Base-by-base conservation (phyloP, 2,888 invertebrate species). In the Cheilosia pagana region DNA sequence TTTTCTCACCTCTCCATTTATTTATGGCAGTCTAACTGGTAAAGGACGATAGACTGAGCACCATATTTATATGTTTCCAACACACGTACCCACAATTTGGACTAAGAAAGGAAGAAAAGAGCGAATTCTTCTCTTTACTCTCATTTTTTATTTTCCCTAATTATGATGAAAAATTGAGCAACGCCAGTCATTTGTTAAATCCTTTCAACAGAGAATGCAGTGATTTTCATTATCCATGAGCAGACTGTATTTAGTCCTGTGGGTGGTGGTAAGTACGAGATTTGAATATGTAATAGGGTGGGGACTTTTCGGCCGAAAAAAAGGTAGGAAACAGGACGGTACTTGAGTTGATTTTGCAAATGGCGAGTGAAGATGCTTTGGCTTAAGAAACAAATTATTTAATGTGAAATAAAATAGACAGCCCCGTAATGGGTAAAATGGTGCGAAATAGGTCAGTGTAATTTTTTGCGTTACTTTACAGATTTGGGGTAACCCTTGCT, bases 131-230 rank as follows among this genome's bases (percentile, higher is more conserved):
- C 10, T 19, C 43, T 25, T 39, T 25, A 14, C 14, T 16, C 23
- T 45, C 12, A 21, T 48, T 48, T 8, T 63, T 62, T 12, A 21
- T 21, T 31, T 45, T 48, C 45, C 19, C 19, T 62, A 45, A 65
- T 52, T 65, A 52, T 52, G 23, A 52, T 52, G 52, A 65, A 65
- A 65, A 65, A 65, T 65, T 52, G 21, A 65, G 39, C 52, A 65
- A 25, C 39, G 35, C 8, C 6, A 39, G 16, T 12, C 14, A 23
- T 50, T 50, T 65, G 50, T 39, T 52, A 52, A 41, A 65, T 35
- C 50, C 39, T 65, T 52, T 50, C 21, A 28, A 62, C 16, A 1
- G 23, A n/a, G 16, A n/a, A 14, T 43, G 41, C 7, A 41, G 31
- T n/a, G n/a, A 41, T 41, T 41, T 39, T 7, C 14, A 3, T 21